Conservation (phyloP, 1,140 invertebrate genomes). For the Ceratosolen solmsi region DNA sequence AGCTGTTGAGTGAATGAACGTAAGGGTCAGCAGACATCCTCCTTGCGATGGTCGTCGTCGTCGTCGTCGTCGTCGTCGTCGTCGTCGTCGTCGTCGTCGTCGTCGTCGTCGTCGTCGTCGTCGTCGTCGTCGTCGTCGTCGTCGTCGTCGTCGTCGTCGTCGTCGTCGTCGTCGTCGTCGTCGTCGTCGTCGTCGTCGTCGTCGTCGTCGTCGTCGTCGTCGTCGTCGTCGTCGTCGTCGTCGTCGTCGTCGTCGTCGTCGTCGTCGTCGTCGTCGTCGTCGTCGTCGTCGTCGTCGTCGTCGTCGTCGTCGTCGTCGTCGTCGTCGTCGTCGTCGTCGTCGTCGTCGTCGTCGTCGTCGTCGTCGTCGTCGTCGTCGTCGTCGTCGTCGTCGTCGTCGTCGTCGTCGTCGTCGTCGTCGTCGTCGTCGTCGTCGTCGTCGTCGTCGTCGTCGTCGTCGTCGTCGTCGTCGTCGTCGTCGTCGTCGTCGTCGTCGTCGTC, state of each 20-base stretch:
- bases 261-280: slow-evolving; percentile 39
- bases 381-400: slow-evolving; percentile 39
- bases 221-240: no score
- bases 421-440: slow-evolving; percentile 27
- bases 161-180: slow-evolving; percentile 13
- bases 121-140: slow-evolving; percentile 45
- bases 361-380: slow-evolving; percentile 8
- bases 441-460: not conserved
- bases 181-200: slow-evolving; percentile 24
- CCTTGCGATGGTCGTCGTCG: not conserved
- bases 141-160: no score
- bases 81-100: slow-evolving; percentile 28
- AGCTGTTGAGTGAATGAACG: no score
- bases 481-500: not conserved
- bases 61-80: not conserved
- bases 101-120: not conserved
- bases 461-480: slow-evolving; percentile 43
- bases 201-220: slow-evolving; percentile 43
- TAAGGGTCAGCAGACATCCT: not conserved
- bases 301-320: slow-evolving; percentile 15
- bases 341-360: slow-evolving; percentile 31
- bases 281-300: slow-evolving; percentile 24
- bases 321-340: not conserved
- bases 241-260: not conserved
- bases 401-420: not conserved